A percentile compares a stretch with the other conserved stretches of the same genome.
Conservation (phyloP, 2,113 vertebrate genomes). For the Sclerurus mexicanus region DNA sequence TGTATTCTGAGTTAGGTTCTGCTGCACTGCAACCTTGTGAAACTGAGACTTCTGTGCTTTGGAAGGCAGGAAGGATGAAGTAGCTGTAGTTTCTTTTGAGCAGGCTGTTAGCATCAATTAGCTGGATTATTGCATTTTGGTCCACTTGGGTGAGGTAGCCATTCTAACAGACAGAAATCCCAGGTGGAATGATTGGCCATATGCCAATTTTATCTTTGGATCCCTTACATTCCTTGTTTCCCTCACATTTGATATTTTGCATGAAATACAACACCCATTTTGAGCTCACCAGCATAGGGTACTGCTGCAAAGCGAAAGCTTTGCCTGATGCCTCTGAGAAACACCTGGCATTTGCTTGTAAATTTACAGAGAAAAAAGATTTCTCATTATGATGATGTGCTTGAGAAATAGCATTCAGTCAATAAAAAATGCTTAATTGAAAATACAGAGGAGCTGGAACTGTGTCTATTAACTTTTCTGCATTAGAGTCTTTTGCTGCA, state of each 20-base stretch:
- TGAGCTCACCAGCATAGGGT: neutral
- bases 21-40: neutral
- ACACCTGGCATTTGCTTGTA: neutral
- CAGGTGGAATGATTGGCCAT: neutral
- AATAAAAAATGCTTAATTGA: neutral
- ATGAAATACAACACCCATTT: neutral
- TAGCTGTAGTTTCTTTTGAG: neutral
- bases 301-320: neutral
- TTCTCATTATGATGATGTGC: neutral
- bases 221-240: neutral
- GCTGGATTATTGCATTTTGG: neutral
- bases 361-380: neutral
- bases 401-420: neutral
- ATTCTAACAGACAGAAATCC: neutral
- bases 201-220: neutral
- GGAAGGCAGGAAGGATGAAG: neutral
- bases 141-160: neutral
- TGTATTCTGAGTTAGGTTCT: neutral
- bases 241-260: neutral
- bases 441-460: neutral
- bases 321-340: neutral
- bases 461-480: neutral
- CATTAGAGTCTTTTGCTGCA: neutral
- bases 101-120: neutral
- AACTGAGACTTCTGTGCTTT: neutral